Base-by-base conservation (phyloP, 2,888 invertebrate genomes). In the Subacronicta megacephala region DNA sequence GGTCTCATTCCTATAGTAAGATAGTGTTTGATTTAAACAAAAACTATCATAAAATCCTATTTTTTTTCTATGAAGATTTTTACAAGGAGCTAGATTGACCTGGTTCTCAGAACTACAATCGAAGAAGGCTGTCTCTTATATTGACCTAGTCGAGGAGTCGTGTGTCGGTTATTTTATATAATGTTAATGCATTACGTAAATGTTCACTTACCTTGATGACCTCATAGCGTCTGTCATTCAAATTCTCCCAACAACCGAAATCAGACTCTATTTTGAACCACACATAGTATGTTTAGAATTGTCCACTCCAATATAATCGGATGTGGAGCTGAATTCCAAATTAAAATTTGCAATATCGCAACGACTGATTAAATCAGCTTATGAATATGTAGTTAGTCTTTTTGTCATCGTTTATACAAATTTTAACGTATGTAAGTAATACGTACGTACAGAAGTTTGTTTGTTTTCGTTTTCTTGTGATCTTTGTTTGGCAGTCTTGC, bases 161-260 rank as follows among this genome's bases (percentile, higher is more conserved):
- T 75, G 70, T 57, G 60, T 65, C 42, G 61, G 45, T 62, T 68
- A 74, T 67, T 67, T 68, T 41, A 68, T 69, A 68, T 47, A 43
- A 54, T 79, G 75, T 72, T 78, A 81, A 82, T 81, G 67, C 46
- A 57, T 78, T 79, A 78, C 78, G 78, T 74, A 80, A 83, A 81
- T 62, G 66, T 67, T 57, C 61, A 73, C 65, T 61, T 71, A 60
- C 76, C 62, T 72, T 52, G 72, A 76, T 88, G 87, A 88, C 78
- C 77, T 88, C 88, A 88, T 71, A 15, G 57, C 45, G 37, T 63
- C 41, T 62, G 66, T 65, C 65, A 78, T 67, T 55, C 49, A 33
- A 37, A 40, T 38, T 43, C 15, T 13, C 9, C 10, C 18, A 9
- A 13, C 56, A 44, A 59, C 6, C 9, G 10, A 62, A 40, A 46